phyloP scores from a whole-genome alignment of 2,888 invertebrate genomes.

The Drosophila melanosoma region DNA sequence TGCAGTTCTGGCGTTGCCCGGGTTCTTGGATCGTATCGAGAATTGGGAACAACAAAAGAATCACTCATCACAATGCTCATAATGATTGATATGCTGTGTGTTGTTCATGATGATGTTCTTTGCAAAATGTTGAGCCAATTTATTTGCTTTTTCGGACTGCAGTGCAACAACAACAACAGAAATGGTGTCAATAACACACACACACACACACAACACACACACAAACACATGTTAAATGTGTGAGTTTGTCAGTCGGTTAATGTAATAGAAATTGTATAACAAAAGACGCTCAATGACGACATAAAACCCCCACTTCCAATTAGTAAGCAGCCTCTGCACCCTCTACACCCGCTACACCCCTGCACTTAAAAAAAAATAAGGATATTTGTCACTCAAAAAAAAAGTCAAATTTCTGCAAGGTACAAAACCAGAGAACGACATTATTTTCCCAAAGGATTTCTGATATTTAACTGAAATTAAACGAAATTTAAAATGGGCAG shows the following conservation, averaged over 20 bases:
- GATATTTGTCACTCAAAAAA: neutral
- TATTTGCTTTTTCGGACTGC: constrained; percentile 52
- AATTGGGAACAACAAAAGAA: constrained; percentile 23
- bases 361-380: neutral
- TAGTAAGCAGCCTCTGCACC: constrained; percentile 45
- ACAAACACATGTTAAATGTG: constrained; percentile 26
- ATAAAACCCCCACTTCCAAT: constrained; percentile 77
- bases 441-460: neutral
- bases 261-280: constrained; percentile 78
- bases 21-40: constrained; percentile 16
- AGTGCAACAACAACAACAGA: constrained; percentile 42
- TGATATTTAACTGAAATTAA: neutral
- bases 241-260: constrained; percentile 57
- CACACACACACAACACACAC: constrained; percentile 24
- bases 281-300: constrained; percentile 78
- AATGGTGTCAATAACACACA: constrained; percentile 77
- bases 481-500: neutral
- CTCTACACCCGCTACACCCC: neutral
- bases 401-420: neutral
- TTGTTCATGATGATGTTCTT: constrained; percentile 31
- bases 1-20: neutral
- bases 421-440: neutral
- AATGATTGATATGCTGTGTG: constrained; percentile 10
- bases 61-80: constrained; percentile 12
- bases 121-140: constrained; percentile 71